Percentiles rank a stretch among this genome's conserved stretches.
phyloP scores from a whole-genome alignment of 1,140 invertebrate species.

The Drosophila pachea region DNA sequence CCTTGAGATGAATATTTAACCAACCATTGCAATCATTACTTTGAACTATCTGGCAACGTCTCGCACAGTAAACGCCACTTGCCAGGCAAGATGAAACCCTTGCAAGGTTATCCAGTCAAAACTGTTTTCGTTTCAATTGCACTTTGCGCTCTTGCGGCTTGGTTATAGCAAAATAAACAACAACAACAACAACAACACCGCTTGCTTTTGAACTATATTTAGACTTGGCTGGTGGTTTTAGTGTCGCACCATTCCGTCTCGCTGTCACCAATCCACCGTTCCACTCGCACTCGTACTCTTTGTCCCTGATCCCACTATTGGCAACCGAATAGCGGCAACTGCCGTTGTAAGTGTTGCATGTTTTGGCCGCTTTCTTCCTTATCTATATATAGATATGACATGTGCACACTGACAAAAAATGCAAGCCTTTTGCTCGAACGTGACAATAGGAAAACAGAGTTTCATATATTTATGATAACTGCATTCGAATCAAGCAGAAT shows the following conservation, averaged over 20 bases:
- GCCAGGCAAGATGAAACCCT: constrained; percentile 15
- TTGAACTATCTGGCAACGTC: neutral
- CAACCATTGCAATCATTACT: constrained; percentile 1
- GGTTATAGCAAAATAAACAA: constrained; percentile 28
- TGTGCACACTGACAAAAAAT: constrained; percentile 52
- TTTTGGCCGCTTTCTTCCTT: constrained; percentile 53
- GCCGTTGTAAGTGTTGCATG: constrained; percentile 71
- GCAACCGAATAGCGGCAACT: constrained; percentile 36
- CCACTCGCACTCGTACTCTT: neutral
- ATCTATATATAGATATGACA: constrained; percentile 69
- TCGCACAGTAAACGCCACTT: constrained; percentile 9
- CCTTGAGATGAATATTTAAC: constrained; percentile 9
- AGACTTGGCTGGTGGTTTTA: constrained; percentile 46
- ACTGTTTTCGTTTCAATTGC: constrained; percentile 31
- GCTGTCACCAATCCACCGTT: neutral
- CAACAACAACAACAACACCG: neutral
- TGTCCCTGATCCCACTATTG: neutral
- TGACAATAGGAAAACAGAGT: constrained; percentile 53
- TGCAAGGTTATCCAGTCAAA: constrained; percentile 48
- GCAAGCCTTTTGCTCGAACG: constrained; percentile 68
- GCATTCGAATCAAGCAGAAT: too few relatives aligned
- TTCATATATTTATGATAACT: neutral
- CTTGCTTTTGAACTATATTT: constrained; percentile 53
- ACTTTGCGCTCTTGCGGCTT: constrained; percentile 21
- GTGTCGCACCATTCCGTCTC: constrained; percentile 6